These are phyloP conservation scores for Eidolon helvum DNA, from an alignment of 2,113 vertebrate species.

Conservation along the genomic window DNA sequence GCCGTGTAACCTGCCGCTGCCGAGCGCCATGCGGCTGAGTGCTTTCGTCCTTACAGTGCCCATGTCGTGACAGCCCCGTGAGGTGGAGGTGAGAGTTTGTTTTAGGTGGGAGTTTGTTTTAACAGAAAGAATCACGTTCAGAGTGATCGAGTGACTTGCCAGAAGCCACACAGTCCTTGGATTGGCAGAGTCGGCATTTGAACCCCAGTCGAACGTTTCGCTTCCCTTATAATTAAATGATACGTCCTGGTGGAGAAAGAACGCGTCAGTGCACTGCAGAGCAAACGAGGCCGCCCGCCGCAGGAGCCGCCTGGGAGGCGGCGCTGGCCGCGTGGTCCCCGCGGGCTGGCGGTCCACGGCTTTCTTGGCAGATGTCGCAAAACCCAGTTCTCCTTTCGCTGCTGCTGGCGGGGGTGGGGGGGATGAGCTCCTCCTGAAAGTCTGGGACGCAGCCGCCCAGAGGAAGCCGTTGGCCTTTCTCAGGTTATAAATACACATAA, in stretches of 20 bases:
- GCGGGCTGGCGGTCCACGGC: too few species aligned
- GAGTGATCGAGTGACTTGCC: background rate
- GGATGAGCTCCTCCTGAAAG: background rate
- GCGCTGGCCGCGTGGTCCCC: too few species aligned
- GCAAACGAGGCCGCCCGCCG: too few species aligned
- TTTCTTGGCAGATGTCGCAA: background rate
- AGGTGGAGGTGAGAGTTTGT: background rate
- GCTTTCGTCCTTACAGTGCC: accelerated
- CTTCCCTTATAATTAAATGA: background rate
- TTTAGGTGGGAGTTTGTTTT: background rate
- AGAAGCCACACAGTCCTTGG: background rate
- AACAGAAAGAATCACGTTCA: background rate
- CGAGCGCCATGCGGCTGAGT: accelerated
- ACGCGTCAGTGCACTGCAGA: background rate
- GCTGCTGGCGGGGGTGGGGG: background rate
- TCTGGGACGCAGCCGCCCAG: background rate
- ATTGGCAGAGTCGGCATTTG: background rate
- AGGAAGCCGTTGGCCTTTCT: background rate
- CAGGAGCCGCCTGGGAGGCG: background rate
- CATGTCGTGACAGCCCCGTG: accelerated
- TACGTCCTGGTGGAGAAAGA: accelerated
- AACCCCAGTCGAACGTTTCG: accelerated
- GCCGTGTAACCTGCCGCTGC: accelerated
- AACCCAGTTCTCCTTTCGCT: background rate
- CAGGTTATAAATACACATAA: background rate